Base-by-base conservation (phyloP, 64 coral and sea anemone genomes). In the Pocillopora damicornis region DNA sequence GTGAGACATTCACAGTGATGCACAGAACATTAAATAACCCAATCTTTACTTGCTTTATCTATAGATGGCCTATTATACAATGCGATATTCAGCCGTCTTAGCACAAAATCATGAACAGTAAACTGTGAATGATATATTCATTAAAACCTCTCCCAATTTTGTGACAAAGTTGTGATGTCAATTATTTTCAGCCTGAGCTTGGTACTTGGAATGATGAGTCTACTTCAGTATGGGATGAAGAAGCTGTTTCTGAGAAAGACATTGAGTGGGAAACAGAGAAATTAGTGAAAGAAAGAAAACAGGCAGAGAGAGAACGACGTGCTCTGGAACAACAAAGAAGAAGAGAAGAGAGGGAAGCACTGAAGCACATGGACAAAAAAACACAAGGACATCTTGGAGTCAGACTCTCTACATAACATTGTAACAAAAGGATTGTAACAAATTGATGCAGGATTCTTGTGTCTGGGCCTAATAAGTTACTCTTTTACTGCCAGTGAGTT, bases 241-340 rank as follows among this genome's bases (percentile, higher is more conserved):
- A 93, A 18, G 87, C 77, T 61, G 88, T 93, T 59, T 76, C 87
- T 61, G 92, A 93, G 45, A 89, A 79, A 17, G 92, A 93, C 75
- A 93, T 89, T 86, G 92, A 93, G 79, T 89, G 87, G 81, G 72
- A 93, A 79, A 89, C 92, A 35, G 87, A 93, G 78, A 93, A 93
- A 74, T 58, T 93, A 13, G 45, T 86, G 51, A 89, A 85, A 73
- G 87, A 93, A 61, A 93, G 88, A 30, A 88, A 77, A 6, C 63
- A 89, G 15, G 92, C 92, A 18, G 92, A 93, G 76, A 75, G 92
- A 17, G 92, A 93, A 79, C 74, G 87, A 30, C 87, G 92, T 73
- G 92, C 92, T 16, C 23, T 93, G 15, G 92, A 93, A 75, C 92
- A 93, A 15, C 92, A 93, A 76, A 89, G 82, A 77, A 65, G 75